Evolutionary conservation across 1,140 invertebrate species (phyloP), one percentile per base, ranked within the genome.

Genomic region (Lordiphosa collinella): DNA sequence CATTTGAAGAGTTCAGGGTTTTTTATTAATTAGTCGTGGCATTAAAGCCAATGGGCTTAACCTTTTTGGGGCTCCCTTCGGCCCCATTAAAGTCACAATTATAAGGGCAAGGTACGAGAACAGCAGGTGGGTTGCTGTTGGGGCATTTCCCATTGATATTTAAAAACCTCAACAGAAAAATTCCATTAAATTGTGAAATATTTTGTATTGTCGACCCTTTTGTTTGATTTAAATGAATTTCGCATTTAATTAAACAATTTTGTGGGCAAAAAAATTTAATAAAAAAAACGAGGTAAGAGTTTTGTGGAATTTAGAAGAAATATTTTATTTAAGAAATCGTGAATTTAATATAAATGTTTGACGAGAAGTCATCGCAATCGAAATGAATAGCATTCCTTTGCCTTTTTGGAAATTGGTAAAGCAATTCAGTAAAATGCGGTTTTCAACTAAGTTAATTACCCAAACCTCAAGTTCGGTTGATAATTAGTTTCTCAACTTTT

Each of bases 111-210:
- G 32, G 36, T 32, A 31, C 7, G 31, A 31, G 16, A 34, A 40
- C 11, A 35, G 59, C 51, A 60, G 68, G 18, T 18, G 46, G 11
- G 48, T 25, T 41, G 53, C 57, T 58, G 41, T 52, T 50, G 53
- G 51, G 46, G 53, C 38, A 50, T 11, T n/a, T n/a, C 7, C 35
- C 36, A 41, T 35, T 58, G 57, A 51, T 67, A 78, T 79, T 64
- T 64, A 60, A 71, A 76, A 66, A 48, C 56, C 76, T 60, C 70
- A 80, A 80, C 76, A 80, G 61, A 71, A 76, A 63, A 75, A 76
- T 75, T 80, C 76, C 76, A 82, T 80, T 80, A 80, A 59, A 61
- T 44, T 70, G 41, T 37, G 41, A 58, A 57, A 50, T 56, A 60
- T 69, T 64, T 53, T 36, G 25, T 29, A 47, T 48, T 37, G 35